A percentile compares a stretch with the other conserved stretches of the same genome.
phyloP scores from a whole-genome alignment of 2,113 vertebrate genomes.

The Malurus elegans region DNA sequence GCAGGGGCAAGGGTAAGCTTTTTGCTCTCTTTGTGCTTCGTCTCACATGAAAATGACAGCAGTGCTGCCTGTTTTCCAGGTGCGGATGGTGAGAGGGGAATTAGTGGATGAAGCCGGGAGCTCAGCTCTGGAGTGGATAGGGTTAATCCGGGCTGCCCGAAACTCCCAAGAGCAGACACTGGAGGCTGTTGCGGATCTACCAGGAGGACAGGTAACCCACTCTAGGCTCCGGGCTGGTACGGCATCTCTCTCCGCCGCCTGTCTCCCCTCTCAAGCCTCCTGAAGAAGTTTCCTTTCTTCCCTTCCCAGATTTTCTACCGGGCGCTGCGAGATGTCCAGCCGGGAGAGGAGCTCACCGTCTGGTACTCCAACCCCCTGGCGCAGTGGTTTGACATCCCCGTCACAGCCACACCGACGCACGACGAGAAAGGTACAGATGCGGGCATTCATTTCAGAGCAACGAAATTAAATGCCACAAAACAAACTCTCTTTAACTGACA shows the following conservation, averaged over 20 bases:
- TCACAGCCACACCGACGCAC: constrained; percentile 93
- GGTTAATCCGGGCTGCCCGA: constrained; percentile 91
- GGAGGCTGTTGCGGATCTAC: constrained; percentile 92
- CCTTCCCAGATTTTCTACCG: constrained; percentile 89
- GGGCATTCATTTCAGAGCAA: neutral
- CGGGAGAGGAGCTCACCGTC: constrained; percentile 92
- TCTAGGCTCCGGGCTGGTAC: neutral
- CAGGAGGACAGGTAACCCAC: constrained; percentile 92
- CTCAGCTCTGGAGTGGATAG: constrained; percentile 92
- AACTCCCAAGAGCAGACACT: constrained; percentile 94
- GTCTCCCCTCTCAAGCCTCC: neutral
- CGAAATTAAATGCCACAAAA: neutral
- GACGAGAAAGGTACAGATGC: constrained; percentile 92
- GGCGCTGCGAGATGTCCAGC: constrained; percentile 87
- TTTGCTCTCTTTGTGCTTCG: neutral
- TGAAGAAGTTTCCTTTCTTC: constrained; percentile 44
- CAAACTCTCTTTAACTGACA: neutral
- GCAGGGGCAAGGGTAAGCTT: neutral
- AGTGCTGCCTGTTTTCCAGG: constrained; percentile 73
- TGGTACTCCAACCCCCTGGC: constrained; percentile 95
- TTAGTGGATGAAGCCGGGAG: constrained; percentile 91
- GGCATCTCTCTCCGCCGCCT: neutral
- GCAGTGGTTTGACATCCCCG: constrained; percentile 94
- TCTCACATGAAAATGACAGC: neutral
- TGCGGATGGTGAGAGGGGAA: constrained; percentile 90